Base-by-base conservation (phyloP, 2,797 vertebrate genomes). In the Thamnophis elegans region DNA sequence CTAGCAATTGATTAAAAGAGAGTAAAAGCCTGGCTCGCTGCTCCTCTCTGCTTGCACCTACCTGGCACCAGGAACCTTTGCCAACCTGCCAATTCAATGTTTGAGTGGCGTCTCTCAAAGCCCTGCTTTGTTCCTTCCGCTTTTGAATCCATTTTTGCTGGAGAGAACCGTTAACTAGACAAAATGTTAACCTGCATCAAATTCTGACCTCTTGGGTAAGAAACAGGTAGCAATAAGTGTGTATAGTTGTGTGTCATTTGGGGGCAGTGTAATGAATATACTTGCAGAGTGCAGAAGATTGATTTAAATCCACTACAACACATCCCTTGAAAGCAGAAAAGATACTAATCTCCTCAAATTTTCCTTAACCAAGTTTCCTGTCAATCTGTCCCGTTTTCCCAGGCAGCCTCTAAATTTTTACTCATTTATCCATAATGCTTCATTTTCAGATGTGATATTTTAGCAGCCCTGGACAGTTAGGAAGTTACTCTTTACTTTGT, bases 101-200 rank as follows among this genome's bases (percentile, higher is more conserved):
- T 85, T 1, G 22, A 90, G 4, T 91, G 51, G 91, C 54, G 54
- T 91, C 55, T 82, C 36, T 28, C 51, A 12, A 55, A 90, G 90
- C 16, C 14, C 91, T 59, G 10, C 56, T 93, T 92, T 59, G 18
- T 82, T 91, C 0, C 1, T 3, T 12, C 13, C 28, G 54, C 60
- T 86, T 89, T 32, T 73, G 88, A 55, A 87, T 28, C 13, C 14
- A 2, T 53, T 20, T 18, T 53, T 58, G 36, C 85, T 53, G 26
- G 7, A 91, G 87, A 85, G 73, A 58, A 0, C 0, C 32, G 16
- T 51, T 65, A 89, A 68, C 3, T 36, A 60, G 47, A 26, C 60
- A 47, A 56, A 56, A 85, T 1, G 4, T n/a, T 0, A 0, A 9
- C 5, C 9, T 12, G 18, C 0, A 0, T 32, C 51, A 56, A 32